Evolutionary conservation across 2,888 invertebrate genomes (phyloP).

Genomic region (Elaeidobius kamerunicus): DNA sequence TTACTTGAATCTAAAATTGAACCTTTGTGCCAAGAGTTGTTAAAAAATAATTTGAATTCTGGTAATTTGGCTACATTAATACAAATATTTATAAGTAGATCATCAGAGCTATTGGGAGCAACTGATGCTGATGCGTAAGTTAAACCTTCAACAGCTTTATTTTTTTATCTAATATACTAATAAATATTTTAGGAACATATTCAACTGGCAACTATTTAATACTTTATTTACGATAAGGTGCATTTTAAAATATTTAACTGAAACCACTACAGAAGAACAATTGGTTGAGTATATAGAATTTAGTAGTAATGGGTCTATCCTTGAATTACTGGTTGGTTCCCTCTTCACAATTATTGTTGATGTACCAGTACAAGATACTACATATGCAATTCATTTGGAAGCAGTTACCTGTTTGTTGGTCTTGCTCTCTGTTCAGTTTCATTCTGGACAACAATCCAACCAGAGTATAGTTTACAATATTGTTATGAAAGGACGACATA

Average conservation of each 20-base stretch:
- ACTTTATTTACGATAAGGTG: conserved; percentile 86
- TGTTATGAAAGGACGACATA: conserved; percentile 66
- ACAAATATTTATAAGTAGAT: conserved; percentile 78
- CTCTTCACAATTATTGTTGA: conserved; percentile 78
- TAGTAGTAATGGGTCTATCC: conserved; percentile 48
- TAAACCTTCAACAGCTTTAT: conserved; percentile 25
- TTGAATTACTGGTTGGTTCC: conserved; percentile 73
- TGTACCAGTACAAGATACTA: conserved; percentile 78
- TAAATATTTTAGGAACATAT: conserved; percentile 58
- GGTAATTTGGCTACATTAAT: conserved; percentile 89
- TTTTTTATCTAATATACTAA: conserved; percentile 21
- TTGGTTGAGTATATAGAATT: conserved; percentile 78
- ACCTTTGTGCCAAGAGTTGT: conserved; percentile 67
- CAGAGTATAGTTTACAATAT: conserved; percentile 70
- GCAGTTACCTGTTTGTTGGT: conserved; percentile 83
- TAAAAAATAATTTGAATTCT: conserved; percentile 82
- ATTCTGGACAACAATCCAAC: conserved; percentile 61
- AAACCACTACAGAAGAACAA: conserved; percentile 86
- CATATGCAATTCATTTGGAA: conserved; percentile 83
- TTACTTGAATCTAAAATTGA: conserved; percentile 79
- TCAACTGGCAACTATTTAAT: conserved; percentile 94
- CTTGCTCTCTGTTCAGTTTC: conserved; percentile 84
- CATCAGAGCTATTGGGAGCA: conserved; percentile 78
- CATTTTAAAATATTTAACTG: conserved; percentile 83
- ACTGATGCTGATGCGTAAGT: conserved; percentile 86